Base-by-base conservation (phyloP, 2,113 vertebrate species). In the Ancistrus triradiatus region DNA sequence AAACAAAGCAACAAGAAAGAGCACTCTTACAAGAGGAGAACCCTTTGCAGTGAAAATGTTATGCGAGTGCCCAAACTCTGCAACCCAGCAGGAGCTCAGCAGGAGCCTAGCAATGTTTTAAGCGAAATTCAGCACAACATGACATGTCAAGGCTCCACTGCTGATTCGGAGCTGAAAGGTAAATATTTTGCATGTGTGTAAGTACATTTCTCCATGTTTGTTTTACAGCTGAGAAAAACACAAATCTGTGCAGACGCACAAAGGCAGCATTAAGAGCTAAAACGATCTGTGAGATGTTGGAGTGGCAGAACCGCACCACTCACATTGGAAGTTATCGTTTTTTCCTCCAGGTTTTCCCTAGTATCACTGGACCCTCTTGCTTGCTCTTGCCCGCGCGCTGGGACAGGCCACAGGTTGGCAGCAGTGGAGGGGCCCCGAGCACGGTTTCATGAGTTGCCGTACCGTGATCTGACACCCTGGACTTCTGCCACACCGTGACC, bases 401-500 rank as follows among this genome's bases (percentile, higher is more conserved):
- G 87, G 81, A 92, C 86, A 37, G 87, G 83, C 52, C 91, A 83
- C 90, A 99, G 86, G 84, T 86, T 91, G 83, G 84, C 74, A 80
- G 92, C 87, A 44, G 85, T 21, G 11, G 85, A 60, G 66, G 90
- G 81, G n/a, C n/a, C 71, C 95, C 95, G 81, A 99, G 87, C 38
- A 93, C 89, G 31, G 91, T 90, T n/a, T n/a, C 75, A 93, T 84
- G 68, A 96, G 91, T n/a, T 75, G 94, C 95, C 73, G 85, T 90
- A 83, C 91, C 91, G 83, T 90, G 88, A 85, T 95, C 91, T 1
- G 90, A 85, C 72, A 86, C 93, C 77, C 80, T 92, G 78, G 83
- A 80, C 80, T 99, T 99, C 81, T 97, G 95, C 95, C 95, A 99
- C 74, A 95, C 72, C 79, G 90, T 80, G 80, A 88, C 88, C 96